Conservation (phyloP, 2,888 invertebrate genomes). For the Lepeophtheirus nordmannii region DNA sequence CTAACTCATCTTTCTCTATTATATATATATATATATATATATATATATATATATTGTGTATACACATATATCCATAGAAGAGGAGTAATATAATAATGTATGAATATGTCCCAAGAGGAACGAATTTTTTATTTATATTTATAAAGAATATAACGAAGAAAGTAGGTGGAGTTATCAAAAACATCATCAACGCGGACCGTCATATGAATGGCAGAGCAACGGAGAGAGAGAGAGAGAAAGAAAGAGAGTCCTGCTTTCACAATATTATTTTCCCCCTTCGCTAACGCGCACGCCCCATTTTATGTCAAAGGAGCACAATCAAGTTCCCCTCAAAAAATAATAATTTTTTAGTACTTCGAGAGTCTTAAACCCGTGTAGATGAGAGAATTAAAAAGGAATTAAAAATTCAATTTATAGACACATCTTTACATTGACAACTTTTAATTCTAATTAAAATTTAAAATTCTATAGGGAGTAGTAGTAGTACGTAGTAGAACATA, state of each 20-base stretch:
- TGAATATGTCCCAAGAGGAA: constrained; percentile 2
- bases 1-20: background rate
- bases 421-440: background rate
- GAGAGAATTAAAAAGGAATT: too few species aligned
- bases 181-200: background rate
- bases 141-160: background rate
- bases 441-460: background rate
- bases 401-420: background rate
- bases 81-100: background rate
- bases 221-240: background rate
- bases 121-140: constrained; percentile 2
- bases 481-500: background rate
- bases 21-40: background rate
- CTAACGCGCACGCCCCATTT: constrained; percentile 8
- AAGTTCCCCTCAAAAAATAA: background rate
- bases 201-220: background rate
- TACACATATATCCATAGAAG: background rate
- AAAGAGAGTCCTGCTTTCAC: too few species aligned
- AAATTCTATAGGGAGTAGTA: background rate
- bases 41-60: background rate
- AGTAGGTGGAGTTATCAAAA: background rate
- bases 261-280: background rate
- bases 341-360: background rate
- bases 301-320: constrained; percentile 2
- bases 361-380: background rate